A percentile compares a stretch with the other conserved stretches of the same genome.
phyloP scores from a whole-genome alignment of 2,797 vertebrate species.

The Protonibea diacanthus region DNA sequence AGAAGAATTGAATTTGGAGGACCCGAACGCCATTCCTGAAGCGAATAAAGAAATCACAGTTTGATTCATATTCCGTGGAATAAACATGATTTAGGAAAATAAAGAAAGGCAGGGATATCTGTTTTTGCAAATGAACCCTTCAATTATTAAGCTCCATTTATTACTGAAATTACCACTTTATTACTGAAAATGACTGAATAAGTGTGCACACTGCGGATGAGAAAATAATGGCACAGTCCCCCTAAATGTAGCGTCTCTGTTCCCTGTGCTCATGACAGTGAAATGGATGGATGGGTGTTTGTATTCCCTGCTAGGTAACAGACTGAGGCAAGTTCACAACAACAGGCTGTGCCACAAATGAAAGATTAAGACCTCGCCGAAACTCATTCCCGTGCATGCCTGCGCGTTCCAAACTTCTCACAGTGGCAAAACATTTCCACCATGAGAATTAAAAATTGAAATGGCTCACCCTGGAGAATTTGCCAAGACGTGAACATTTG shows the following conservation, averaged over 20 bases:
- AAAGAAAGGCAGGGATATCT: not conserved
- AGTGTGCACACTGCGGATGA: not conserved
- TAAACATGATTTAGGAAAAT: not conserved
- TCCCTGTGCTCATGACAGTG: slow-evolving; percentile 12
- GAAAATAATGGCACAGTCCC: not conserved
- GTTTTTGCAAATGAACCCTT: not conserved
- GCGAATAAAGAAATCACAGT: too few relatives aligned
- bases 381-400: not conserved
- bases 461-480: slow-evolving; percentile 49
- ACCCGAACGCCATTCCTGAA: not conserved
- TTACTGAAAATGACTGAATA: not conserved
- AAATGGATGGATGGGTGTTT: slow-evolving; percentile 28
- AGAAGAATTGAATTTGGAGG: not conserved
- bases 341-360: slow-evolving; percentile 28
- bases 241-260: not conserved
- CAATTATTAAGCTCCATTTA: not conserved
- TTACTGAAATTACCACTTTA: not conserved
- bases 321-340: slow-evolving; percentile 43
- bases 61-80: slow-evolving; percentile 1
- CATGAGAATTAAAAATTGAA: slow-evolving; percentile 53
- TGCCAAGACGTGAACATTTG: slow-evolving; percentile 40
- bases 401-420: slow-evolving; percentile 16
- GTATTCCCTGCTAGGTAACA: slow-evolving; percentile 24
- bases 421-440: slow-evolving; percentile 39
- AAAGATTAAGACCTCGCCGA: slow-evolving; percentile 33